Conservation (phyloP, 2,113 vertebrate genomes). For the Sitta europaea region DNA sequence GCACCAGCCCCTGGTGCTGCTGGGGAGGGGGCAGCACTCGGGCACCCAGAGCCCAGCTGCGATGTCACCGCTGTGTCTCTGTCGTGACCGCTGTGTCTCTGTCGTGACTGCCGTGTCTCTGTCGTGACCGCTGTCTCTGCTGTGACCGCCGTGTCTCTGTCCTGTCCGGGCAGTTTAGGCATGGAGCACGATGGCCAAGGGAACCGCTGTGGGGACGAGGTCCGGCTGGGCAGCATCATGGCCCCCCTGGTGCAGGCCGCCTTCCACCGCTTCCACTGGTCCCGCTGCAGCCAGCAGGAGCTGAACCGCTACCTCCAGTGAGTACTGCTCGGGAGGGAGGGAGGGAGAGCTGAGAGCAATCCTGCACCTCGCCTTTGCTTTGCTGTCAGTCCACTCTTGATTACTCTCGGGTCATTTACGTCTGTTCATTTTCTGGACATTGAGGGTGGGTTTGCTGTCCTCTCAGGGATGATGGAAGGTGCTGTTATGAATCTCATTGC, state of each 20-base stretch:
- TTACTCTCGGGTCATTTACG: background rate
- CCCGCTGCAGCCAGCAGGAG: constrained; percentile 96
- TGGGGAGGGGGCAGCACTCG: background rate
- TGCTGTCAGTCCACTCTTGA: background rate
- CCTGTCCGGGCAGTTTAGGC: constrained; percentile 85
- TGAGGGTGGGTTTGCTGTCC: background rate
- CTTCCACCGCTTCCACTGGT: constrained; percentile 98
- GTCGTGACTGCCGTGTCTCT: background rate
- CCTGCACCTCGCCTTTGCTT: accelerated
- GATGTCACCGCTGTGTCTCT: background rate
- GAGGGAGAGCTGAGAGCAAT: too few species aligned
- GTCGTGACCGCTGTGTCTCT: background rate
- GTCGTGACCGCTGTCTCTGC: too few species aligned
- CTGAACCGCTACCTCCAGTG: constrained; percentile 92
- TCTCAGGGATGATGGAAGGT: background rate
- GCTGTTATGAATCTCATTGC: background rate
- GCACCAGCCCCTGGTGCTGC: accelerated
- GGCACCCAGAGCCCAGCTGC: background rate
- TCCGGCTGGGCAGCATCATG: constrained; percentile 98
- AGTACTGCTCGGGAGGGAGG: constrained; percentile 74
- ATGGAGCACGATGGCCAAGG: constrained; percentile 98
- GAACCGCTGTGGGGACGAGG: constrained; percentile 95
- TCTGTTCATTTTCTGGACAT: accelerated
- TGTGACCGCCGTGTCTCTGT: background rate
- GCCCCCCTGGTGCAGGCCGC: constrained; percentile 95